Evolutionary conservation across 2,113 vertebrate genomes (phyloP), one percentile per base, ranked within the genome.

Genomic region (Boleophthalmus pectinirostris): DNA sequence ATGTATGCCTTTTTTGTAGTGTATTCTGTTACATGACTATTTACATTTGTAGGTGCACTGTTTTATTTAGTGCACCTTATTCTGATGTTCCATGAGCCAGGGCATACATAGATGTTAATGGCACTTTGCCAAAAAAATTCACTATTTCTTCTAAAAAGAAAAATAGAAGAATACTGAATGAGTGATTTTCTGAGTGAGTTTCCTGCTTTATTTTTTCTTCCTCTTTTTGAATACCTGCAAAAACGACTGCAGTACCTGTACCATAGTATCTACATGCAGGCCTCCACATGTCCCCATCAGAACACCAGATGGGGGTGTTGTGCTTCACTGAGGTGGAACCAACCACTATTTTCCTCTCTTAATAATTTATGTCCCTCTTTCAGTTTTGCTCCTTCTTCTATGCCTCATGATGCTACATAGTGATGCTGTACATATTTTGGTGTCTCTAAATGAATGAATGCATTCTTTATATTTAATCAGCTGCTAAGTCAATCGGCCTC

Each of bases 241-340:
- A 49, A 49, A 38, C 16, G 13, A 4, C 46, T 16, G 47, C 15
- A 49, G 47, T 4, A 4, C 47, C 5, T 9, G 51, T 18, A 20
- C 5, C 20, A 53, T n/a, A 7, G 2, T 35, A 24, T 57, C 23
- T 15, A 29, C 25, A 29, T 5, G 25, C 13, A 38, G 18, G 15
- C 58, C 33, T 16, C 25, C 20, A 4, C 61, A 38, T 33, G 3
- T 61, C 61, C n/a, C 56, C 11, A 11, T 14, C 15, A 54, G 38
- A 56, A 7, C 82, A 76, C 54, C 66, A 81, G 79, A 60, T 38
- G 79, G 70, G 1, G 72, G 29, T 81, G 79, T 79, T 73, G 82
- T 20, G 35, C 82, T 78, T 63, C 53, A 70, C 69, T 25, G 45
- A 69, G 14, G n/a, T 43, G 45, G 45, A 77, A 49, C 35, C 35